Base-by-base conservation (phyloP, 1,140 invertebrate genomes). In the Cataglyphis hispanica region DNA sequence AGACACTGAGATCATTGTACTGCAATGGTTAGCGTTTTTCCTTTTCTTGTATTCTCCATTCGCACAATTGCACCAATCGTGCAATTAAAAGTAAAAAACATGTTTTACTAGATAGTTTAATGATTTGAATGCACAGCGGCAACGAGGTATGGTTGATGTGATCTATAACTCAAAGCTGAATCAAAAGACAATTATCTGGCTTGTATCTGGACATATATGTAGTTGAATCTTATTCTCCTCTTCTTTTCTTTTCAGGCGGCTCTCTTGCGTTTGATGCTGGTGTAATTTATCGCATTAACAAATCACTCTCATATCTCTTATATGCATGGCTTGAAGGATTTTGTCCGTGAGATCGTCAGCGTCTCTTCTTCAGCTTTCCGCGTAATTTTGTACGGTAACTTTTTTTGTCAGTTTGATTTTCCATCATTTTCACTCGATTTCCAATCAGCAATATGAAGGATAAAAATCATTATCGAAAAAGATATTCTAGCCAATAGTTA, bases 281-380 rank as follows among this genome's bases (percentile, higher is more conserved):
- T 50, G 50, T 56, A 70, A 85, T 85, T 85, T 67, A 85, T 85
- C 56, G 64, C 40, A 81, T 85, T 81, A 81, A 85, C 84, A 78
- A 85, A 85, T 81, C 77, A 81, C 56, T 63, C 64, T 70, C 53
- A 67, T 34, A 25, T 43, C 43, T 85, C 22, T 81, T 81, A 53
- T 34, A 81, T 60, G 50, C 56, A 34, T 2, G 27, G 8, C 22
- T 80, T 70, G 43, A 58, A 61, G 46, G 11, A 46, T 46, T 40
- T 70, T 56, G 25, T 8, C 19, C 19, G 25, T 5, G 25, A 74
- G 40, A 43, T 72, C n/a, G 63, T 34, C 60, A 11, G 27, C 37
- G 66, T 80, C 19, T 37, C 37, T 43, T 4, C 53, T 34, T 60
- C 53, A 25, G 43, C 78, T 83, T 83, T 43, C 64, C 13, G 64